Conservation (phyloP, 2,113 vertebrate genomes). For the Crotalus viridis region DNA sequence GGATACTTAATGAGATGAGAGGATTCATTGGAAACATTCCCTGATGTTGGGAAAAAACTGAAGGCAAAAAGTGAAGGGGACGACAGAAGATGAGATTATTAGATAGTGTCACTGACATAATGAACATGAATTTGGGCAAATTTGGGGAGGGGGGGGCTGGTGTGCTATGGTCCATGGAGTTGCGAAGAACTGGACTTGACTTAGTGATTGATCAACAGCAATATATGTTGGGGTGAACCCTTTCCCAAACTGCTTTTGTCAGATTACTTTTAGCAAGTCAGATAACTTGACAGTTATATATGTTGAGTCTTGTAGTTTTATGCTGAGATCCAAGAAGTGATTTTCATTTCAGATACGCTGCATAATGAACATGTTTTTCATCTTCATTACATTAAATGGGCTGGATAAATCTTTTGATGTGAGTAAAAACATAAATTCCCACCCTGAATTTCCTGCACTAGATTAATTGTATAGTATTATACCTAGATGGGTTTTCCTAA, state of each 20-base stretch:
- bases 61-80: neutral
- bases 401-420: neutral
- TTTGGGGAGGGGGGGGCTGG: too few relatives aligned
- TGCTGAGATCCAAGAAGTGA: neutral
- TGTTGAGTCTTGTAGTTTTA: neutral
- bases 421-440: neutral
- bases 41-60: neutral
- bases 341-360: neutral
- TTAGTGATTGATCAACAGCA: neutral
- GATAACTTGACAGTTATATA: neutral
- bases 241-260: neutral
- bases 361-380: neutral
- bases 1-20: neutral
- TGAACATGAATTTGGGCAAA: too few relatives aligned
- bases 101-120: too few relatives aligned
- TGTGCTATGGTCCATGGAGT: neutral
- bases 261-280: neutral
- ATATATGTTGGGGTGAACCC: neutral
- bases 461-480: neutral
- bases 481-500: neutral
- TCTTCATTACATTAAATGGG: neutral
- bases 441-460: neutral
- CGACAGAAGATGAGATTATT: neutral
- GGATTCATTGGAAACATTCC: neutral
- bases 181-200: neutral